A percentile compares a stretch with the other conserved stretches of the same genome.
phyloP scores from a whole-genome alignment of 1,140 invertebrate species.

The Thaumatotibia leucotreta region DNA sequence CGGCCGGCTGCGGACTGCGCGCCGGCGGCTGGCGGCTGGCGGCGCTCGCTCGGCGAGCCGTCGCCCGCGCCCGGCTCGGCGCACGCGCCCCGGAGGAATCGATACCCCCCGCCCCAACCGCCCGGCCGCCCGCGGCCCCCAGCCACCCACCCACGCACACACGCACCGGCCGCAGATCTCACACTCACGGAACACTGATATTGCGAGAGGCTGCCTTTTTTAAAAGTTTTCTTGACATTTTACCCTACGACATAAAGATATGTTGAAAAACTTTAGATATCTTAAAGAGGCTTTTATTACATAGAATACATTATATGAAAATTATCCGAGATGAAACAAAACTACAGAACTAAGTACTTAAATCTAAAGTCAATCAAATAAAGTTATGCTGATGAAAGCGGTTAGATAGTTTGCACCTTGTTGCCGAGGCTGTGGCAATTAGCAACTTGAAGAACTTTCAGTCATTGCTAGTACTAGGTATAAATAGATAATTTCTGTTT shows the following conservation, averaged over 20 bases:
- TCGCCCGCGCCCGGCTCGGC: conserved; percentile 48
- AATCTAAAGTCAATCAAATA: not conserved
- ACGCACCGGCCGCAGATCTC: conserved; percentile 31
- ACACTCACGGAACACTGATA: conserved; percentile 43
- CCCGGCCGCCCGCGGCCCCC: conserved; percentile 38
- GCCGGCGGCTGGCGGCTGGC: conserved; percentile 39
- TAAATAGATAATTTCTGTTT: too few relatives aligned
- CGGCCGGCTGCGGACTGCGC: conserved; percentile 69
- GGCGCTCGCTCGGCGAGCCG: conserved; percentile 27
- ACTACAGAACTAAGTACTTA: not conserved
- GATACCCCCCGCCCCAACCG: conserved; percentile 70
- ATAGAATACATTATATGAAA: too few relatives aligned
- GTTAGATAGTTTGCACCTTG: not conserved
- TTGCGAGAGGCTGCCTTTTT: conserved; percentile 41
- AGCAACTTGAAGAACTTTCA: not conserved
- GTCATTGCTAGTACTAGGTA: not conserved
- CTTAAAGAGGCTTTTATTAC: too few relatives aligned
- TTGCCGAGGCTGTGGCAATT: not conserved
- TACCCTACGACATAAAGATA: not conserved
- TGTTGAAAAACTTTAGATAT: not conserved
- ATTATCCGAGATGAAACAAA: too few relatives aligned
- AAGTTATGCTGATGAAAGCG: not conserved
- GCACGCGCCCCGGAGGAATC: conserved; percentile 68
- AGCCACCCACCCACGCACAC: conserved; percentile 25
- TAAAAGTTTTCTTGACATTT: conserved; percentile 25